These are phyloP conservation scores for Agrypnus murinus DNA, from an alignment of 2,888 invertebrate genomes.

Conservation along the genomic window DNA sequence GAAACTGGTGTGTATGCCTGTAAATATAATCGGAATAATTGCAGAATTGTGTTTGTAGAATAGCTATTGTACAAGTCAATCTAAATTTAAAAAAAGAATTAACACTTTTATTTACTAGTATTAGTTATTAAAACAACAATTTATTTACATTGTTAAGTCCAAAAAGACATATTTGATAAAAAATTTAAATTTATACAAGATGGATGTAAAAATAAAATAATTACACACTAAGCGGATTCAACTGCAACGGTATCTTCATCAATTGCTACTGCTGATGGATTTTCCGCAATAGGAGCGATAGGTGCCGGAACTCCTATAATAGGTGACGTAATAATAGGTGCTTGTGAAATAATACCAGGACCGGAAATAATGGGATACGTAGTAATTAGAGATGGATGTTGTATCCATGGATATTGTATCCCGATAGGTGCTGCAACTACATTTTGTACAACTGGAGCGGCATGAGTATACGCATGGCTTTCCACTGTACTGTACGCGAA, in stretches of 20 bases:
- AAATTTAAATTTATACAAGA: too few relatives aligned
- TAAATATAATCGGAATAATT: too few relatives aligned
- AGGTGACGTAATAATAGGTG: constrained; percentile 37
- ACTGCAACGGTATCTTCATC: constrained; percentile 63
- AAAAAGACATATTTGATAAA: too few relatives aligned
- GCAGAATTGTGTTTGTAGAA: too few relatives aligned
- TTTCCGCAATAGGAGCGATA: constrained; percentile 41
- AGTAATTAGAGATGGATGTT: constrained; percentile 26
- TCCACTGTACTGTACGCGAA: constrained; percentile 74
- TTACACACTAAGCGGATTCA: constrained; percentile 58
- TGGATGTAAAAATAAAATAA: too few relatives aligned
- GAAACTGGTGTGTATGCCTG: too few relatives aligned
- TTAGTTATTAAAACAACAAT: too few relatives aligned
- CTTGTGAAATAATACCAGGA: constrained; percentile 42
- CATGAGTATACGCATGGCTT: constrained; percentile 72
- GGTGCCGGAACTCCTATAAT: constrained; percentile 48
- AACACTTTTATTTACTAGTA: too few relatives aligned
- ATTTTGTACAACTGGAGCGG: constrained; percentile 67
- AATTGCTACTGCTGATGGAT: constrained; percentile 55
- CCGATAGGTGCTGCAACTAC: constrained; percentile 46
- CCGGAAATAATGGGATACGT: constrained; percentile 40
- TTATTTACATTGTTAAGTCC: too few relatives aligned
- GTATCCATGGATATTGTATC: constrained; percentile 47
- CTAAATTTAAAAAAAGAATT: too few relatives aligned
- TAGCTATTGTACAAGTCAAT: too few relatives aligned